Base-by-base conservation (phyloP, 2,888 invertebrate genomes). In the Hyles lineata region DNA sequence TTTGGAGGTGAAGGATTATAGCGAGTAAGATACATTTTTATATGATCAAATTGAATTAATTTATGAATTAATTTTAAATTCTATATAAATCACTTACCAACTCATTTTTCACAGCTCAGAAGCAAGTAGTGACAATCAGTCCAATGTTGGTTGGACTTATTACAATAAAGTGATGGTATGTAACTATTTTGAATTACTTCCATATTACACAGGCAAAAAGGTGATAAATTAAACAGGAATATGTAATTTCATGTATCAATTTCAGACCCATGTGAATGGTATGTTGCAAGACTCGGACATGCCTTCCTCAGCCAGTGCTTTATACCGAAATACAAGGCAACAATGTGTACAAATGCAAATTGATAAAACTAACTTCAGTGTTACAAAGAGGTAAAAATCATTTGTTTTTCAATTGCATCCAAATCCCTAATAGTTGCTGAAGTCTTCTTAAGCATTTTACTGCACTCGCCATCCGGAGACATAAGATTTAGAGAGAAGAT, bases 151-250 rank as follows among this genome's bases (percentile, higher is more conserved):
- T 76, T 96, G 96, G 95, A 97, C 96, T 5, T 96, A 97, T 85
- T 97, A 97, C 82, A 96, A 96, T 82, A 96, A 96, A 92, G 96
- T 97, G 74, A 95, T 97, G 95, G 96, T 96, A 29, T 3, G 29
- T 29, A 89, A 90, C 87, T 62, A 23, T 50, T 29, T 43, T 43
- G 11, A 43, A 43, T 43, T 43, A 43, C 15, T 43, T 43, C 11
- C 3, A 43, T 15, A 43, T 11, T 43, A 43, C 2, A 11, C 2
- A 43, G 43, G 15, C 15, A 15, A 43, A 35, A 43, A 43, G 11
- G 11, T 43, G 11, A 11, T 43, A 43, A 11, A 43, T 15, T 11
- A 11, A 43, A 43, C 5, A 29, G 29, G 29, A 43, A 11, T 43
- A 2, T 19, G 19, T n/a, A n/a, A 55, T n/a, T 55, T 19, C 6